These are phyloP conservation scores for Telenomus remus DNA, from an alignment of 1,140 invertebrate genomes.

Conservation along the genomic window DNA sequence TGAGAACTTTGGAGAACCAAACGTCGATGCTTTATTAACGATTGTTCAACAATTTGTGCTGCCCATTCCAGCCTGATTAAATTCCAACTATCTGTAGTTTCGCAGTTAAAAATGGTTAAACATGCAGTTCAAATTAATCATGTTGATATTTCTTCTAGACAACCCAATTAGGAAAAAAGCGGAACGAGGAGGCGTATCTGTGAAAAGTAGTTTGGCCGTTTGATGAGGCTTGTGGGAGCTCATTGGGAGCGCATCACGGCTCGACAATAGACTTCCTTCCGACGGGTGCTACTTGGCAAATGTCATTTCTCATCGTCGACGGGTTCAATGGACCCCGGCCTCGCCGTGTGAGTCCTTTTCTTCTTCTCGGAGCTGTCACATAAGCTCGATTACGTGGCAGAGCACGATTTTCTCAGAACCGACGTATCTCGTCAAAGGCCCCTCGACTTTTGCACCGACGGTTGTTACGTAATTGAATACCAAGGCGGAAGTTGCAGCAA, in stretches of 20 bases:
- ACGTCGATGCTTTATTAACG: too few species aligned
- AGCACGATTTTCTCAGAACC: conserved; percentile 50
- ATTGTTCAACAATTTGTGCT: too few species aligned
- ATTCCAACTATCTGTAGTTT: too few species aligned
- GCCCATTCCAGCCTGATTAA: too few species aligned
- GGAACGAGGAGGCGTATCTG: too few species aligned
- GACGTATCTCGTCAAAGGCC: conserved; percentile 53
- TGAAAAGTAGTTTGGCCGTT: neutral
- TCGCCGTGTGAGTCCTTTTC: conserved; percentile 38
- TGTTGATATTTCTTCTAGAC: too few species aligned
- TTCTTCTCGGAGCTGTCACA: conserved; percentile 54
- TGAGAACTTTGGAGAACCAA: neutral
- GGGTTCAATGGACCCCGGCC: conserved; percentile 43
- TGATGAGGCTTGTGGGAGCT: conserved; percentile 15
- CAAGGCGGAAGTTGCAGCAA: conserved; percentile 45
- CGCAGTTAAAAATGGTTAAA: too few species aligned
- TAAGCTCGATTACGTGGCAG: conserved; percentile 48
- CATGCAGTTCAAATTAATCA: too few species aligned
- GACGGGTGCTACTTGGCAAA: conserved; percentile 33
- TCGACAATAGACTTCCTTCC: conserved; percentile 50
- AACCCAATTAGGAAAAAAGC: too few species aligned
- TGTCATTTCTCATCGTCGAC: conserved; percentile 46
- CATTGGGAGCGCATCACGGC: conserved; percentile 11
- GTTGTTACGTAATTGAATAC: conserved; percentile 47
- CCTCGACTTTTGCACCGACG: conserved; percentile 39